Base-by-base conservation (phyloP, 2,888 invertebrate genomes). In the Camponotus fellah region DNA sequence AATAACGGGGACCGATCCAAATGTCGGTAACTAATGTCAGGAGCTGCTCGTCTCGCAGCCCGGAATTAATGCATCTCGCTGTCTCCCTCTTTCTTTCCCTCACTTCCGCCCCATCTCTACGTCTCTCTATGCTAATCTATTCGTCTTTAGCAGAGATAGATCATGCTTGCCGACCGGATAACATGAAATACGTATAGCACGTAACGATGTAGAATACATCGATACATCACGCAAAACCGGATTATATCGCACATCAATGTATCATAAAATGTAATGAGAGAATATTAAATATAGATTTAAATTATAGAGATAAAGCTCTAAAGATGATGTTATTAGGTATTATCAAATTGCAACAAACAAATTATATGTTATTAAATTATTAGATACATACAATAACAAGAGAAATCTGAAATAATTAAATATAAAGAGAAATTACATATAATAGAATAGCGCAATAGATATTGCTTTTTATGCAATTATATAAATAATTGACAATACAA, bases 1-100 rank as follows among this genome's bases (percentile, higher is more conserved):
- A 86, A 87, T 88, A 88, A 83, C 82, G 69, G 65, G 58, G 43
- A 43, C 74, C 46, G 64, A 76, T 49, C 49, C 75, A 66, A 83
- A 75, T 80, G 82, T 81, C 80, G 85, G 82, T 85, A 88, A 88
- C 82, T 88, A 82, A 86, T 85, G 82, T 84, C 80, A 77, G 79
- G 43, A 66, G 49, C 66, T 65, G 82, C 72, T 76, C 85, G 83
- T 84, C 81, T 66, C 72, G 64, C 32, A 80, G 66, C 76, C 46
- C 53, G 34, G 72, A 81, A 88, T 85, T 82, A 86, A 87, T 87
- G 82, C 76, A n/a, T 65, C 49, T 68, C 85, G 53, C 76, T 76
- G 40, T 80, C 53, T 83, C 58, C 34, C 69, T 65, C 49, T 68
- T 64, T 71, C 79, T 83, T 43, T 40, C 34, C 49, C n/a, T 56